These are phyloP conservation scores for Apodemus speciosus DNA, from an alignment of 2,113 vertebrate genomes.

Conservation along the genomic window DNA sequence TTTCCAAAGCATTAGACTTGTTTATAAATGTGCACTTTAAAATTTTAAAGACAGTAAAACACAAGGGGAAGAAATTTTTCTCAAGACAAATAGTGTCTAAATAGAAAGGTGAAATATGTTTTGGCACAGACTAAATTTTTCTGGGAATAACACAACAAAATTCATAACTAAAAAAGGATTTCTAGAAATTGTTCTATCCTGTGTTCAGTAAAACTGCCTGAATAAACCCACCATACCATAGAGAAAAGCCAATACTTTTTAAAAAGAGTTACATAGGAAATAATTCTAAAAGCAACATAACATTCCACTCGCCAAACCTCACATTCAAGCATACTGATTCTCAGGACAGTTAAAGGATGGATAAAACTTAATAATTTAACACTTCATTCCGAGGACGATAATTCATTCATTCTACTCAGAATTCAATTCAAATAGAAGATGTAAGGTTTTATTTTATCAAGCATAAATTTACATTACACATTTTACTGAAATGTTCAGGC, in stretches of 20 bases:
- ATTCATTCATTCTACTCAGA: slow-evolving; percentile 63
- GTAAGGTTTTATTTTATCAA: slow-evolving; percentile 44
- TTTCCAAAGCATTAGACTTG: slow-evolving; percentile 5
- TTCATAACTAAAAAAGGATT: slow-evolving; percentile 28
- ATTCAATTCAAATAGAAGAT: slow-evolving; percentile 48
- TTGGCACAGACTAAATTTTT: neutral
- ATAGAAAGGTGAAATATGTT: neutral
- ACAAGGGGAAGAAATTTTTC: neutral
- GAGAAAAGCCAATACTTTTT: slow-evolving; percentile 42
- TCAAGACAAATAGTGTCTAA: slow-evolving; percentile 36
- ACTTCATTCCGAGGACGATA: slow-evolving; percentile 37
- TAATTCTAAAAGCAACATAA: slow-evolving; percentile 65
- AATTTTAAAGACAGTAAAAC: slow-evolving; percentile 39
- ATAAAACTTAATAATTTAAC: slow-evolving; percentile 66
- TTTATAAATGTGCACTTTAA: slow-evolving; percentile 26
- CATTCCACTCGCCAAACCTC: neutral
- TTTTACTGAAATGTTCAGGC: slow-evolving; percentile 41
- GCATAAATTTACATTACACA: slow-evolving; percentile 61
- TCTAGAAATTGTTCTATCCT: slow-evolving; percentile 36
- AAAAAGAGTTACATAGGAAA: slow-evolving; percentile 49
- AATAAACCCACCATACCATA: neutral
- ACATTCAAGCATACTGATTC: neutral
- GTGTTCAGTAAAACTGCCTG: slow-evolving; percentile 15
- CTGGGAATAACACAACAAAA: slow-evolving; percentile 2
- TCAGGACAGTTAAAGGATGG: slow-evolving; percentile 34